Base-by-base conservation (phyloP, 2,888 invertebrate species). In the Orchesellides sinensis region DNA sequence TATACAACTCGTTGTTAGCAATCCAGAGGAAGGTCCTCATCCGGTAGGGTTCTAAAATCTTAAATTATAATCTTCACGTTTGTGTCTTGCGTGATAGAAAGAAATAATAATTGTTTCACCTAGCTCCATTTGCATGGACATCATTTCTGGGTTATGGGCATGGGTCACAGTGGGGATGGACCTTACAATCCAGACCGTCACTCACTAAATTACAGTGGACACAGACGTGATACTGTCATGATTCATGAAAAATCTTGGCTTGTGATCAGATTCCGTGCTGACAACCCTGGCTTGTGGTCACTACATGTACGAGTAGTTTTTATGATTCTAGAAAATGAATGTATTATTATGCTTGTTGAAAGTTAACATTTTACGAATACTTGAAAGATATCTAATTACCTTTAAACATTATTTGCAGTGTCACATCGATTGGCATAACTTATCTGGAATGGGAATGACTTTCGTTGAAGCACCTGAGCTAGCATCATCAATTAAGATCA, bases 101-200 rank as follows among this genome's bases (percentile, higher is more conserved):
- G 10, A 32, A 32, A 32, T 32, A 10, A 32, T 6, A 32, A 6
- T 32, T 32, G 10, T 32, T 32, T 32, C 10, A 10, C n/a, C 10
- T 40, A 40, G 40, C n/a, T n/a, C n/a, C n/a, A n/a, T n/a, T 47
- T 85, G 2, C 86, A 86, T 32, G 85, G 85, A 5, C 85, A 87
- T 59, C 54, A 63, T n/a, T 85, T 85, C 40, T 85, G 80, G 81
- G 84, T 87, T 5, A 19, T 87, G 56, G 86, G 86, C 6, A 35
- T 10, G 3, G 86, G 86, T 2, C 14, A n/a, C 4, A 6, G 6
- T 4, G 45, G 59, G 4, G 84, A 82, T 14, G 85, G 84, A 0
- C 2, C 65, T 35, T 86, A 65, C 69, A 27, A 68, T 27, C 25
- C 69, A 0, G 4, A 0, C 0, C 17, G 17, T 21, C 70, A 81